Base-by-base conservation (phyloP, 2,888 invertebrate species). In the Agriopis marginaria region DNA sequence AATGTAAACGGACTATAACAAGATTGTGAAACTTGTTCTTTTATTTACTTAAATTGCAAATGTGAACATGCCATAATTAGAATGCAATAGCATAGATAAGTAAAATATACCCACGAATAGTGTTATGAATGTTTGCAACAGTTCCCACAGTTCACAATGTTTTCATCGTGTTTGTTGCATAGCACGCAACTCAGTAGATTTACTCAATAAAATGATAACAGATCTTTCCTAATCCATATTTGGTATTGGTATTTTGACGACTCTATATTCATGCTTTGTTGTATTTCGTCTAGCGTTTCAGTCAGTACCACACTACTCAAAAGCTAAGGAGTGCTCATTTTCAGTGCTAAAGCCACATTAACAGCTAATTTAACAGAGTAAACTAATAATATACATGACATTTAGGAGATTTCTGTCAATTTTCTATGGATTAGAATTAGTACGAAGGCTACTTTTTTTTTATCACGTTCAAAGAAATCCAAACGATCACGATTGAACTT, bases 51-150 rank as follows among this genome's bases (percentile, higher is more conserved):
- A 62, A 55, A 51, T 66, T 64, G 66, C 69, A 64, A 58, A 64
- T 68, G 60, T 64, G 66, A 62, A 65, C 65, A 55, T 53, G 44
- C 61, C 50, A 63, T 64, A 61, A 44, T 55, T 66, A 69, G 47
- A 64, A 66, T 64, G 70, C 66, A 65, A 67, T 67, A 62, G 69
- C 63, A 66, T 60, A 66, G 58, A 64, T 63, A 54, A 49, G 68
- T 64, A 60, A 68, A 32, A 50, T 45, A 69, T 61, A 64, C 64
- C 55, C 68, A 69, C 60, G 63, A 69, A 44, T 32, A 51, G 10
- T 50, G 55, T 53, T 47, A 61, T 62, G 65, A 69, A 51, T 56
- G 61, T 64, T 32, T 60, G 68, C 50, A 64, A 69, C 42, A 39
- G 55, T 69, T 69, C 69, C 51, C 69, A 69, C 69, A 65, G 60